phyloP scores from a whole-genome alignment of 2,113 vertebrate species.

The Antennarius striatus region DNA sequence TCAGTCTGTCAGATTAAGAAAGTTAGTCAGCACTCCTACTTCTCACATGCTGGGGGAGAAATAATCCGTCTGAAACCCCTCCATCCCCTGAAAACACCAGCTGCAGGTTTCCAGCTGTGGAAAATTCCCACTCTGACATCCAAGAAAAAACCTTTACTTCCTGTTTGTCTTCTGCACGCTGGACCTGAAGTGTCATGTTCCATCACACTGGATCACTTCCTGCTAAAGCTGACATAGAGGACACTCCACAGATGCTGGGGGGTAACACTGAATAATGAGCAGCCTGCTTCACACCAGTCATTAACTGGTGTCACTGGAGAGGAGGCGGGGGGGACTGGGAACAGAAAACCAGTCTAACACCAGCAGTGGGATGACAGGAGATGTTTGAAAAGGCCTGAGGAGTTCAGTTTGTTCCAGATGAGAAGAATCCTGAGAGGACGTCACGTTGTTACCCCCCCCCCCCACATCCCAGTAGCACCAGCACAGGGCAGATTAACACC shows the following conservation, averaged over 20 bases:
- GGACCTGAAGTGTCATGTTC: too few relatives aligned
- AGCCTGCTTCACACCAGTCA: slow-evolving; percentile 25
- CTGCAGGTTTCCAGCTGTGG: slow-evolving; percentile 5
- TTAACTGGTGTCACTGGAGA: slow-evolving; percentile 39
- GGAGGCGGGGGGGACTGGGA: slow-evolving; percentile 7
- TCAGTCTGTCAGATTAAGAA: slow-evolving; percentile 6
- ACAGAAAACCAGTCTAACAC: slow-evolving; percentile 21
- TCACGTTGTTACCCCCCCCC: slow-evolving; percentile 42
- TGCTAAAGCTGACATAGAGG: slow-evolving; percentile 25
- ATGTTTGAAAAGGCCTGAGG: slow-evolving; percentile 25
- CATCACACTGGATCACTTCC: slow-evolving; percentile 16
- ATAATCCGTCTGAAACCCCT: slow-evolving; percentile 14
- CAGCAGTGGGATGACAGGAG: slow-evolving; percentile 31
- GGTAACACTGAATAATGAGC: slow-evolving; percentile 48
- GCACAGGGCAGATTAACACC: too few relatives aligned
- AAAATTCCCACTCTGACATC: background rate
- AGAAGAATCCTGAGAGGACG: slow-evolving; percentile 32
- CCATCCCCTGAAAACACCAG: background rate
- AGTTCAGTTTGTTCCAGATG: slow-evolving; percentile 23
- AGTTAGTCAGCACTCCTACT: slow-evolving; percentile 19
- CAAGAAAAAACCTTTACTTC: background rate
- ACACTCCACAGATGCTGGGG: slow-evolving; percentile 13
- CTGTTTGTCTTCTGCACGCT: background rate
- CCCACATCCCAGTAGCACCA: background rate
- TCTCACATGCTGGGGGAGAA: background rate